Percentiles rank a stretch among this genome's conserved stretches.
phyloP scores from a whole-genome alignment of 1,140 invertebrate genomes.

The Drosophila lowei region DNA sequence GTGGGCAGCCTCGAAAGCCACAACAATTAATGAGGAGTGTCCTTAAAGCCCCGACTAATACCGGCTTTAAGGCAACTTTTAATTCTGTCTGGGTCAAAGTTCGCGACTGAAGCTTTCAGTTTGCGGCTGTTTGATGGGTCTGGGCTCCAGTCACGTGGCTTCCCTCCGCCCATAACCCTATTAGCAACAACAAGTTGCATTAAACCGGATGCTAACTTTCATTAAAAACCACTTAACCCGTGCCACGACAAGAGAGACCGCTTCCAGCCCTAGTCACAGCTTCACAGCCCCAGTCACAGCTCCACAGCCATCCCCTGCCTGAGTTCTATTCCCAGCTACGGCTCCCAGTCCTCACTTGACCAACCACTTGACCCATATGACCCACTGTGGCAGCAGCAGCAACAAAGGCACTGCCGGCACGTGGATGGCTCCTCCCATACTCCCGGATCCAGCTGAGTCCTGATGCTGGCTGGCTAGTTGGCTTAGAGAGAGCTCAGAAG shows the following conservation, averaged over 20 bases:
- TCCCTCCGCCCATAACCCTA: slow-evolving; percentile 55
- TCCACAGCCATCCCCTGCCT: no score
- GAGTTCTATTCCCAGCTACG: neutral
- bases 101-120: slow-evolving; percentile 11
- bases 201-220: slow-evolving; percentile 79
- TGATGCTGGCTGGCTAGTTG: slow-evolving; percentile 18
- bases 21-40: slow-evolving; percentile 6
- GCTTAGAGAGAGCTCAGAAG: slow-evolving; percentile 53
- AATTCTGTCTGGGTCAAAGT: slow-evolving; percentile 32
- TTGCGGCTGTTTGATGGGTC: neutral
- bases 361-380: slow-evolving; percentile 73
- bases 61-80: slow-evolving; percentile 16
- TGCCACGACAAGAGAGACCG: slow-evolving; percentile 56
- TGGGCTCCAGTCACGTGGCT: slow-evolving; percentile 25
- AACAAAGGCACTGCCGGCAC: slow-evolving; percentile 36
- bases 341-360: slow-evolving; percentile 47
- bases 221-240: slow-evolving; percentile 79
- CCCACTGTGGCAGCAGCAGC: slow-evolving; percentile 43
- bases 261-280: neutral
- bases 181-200: slow-evolving; percentile 74
- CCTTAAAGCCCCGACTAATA: slow-evolving; percentile 3
- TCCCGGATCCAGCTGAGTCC: neutral
- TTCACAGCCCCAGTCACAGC: no score
- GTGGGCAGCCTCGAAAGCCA: neutral
- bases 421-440: slow-evolving; percentile 37